Evolutionary conservation across 2,888 invertebrate genomes (phyloP), one percentile per base, ranked within the genome.

Genomic region (Hydroisotoma schaefferi): DNA sequence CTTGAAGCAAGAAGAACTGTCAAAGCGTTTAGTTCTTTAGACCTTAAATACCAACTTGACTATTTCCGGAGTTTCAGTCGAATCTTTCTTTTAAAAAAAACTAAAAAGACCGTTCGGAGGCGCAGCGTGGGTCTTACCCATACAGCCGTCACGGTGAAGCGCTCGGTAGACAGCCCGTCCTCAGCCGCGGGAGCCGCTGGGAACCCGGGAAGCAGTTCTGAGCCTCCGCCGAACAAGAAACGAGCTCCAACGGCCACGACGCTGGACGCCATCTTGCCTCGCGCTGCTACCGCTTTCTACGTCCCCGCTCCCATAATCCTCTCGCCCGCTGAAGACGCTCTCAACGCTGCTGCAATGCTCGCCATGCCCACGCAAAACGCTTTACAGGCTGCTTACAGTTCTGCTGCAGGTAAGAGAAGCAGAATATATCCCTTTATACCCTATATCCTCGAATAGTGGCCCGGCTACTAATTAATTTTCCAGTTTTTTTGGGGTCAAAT

Each of bases 301-400:
- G 68, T 65, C 52, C 68, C 68, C 27, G 65, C 67, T n/a, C n/a
- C n/a, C n/a, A n/a, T n/a, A n/a, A 59, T 68, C 51, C 56, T 66
- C 43, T 62, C 66, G 43, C 68, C 68, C 1, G 56, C 57, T 10
- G 66, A 66, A 44, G 66, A 66, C 57, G 66, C 66, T 26, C 48
- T 68, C 25, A 61, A 61, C 20, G 37, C 52, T 29, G 52, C 52
- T 49, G 49, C 49, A 28, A 68, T 68, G 68, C 60, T 68, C 37
- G 52, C 52, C 33, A 68, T 68, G 68, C 68, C 68, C 37, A 61
- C 65, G 20, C 49, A 59, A 15, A 60, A 62, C 26, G 27, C 52
- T 2, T n/a, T 52, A 15, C 52, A 33, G 8, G 23, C 52, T n/a
- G 52, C 20, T 6, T 52, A 52, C 52, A 27, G 27, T 15, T 37